A percentile compares a stretch with the other conserved stretches of the same genome.
These are phyloP conservation scores for Erpobdella octoculata DNA, from an alignment of 2,888 invertebrate genomes.

Conservation along the genomic window DNA sequence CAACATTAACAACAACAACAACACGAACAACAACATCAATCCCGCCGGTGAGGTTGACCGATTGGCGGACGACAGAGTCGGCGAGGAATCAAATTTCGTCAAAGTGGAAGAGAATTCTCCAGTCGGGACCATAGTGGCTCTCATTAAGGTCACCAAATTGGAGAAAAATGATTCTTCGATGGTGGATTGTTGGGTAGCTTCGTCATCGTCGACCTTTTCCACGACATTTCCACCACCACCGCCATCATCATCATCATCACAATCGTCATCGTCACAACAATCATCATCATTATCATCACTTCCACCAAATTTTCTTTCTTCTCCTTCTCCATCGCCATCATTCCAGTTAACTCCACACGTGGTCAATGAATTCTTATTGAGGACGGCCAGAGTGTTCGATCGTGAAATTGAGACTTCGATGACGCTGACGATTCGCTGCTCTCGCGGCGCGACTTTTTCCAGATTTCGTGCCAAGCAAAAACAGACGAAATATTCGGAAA, in stretches of 20 bases:
- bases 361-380: constrained; percentile 21
- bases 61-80: neutral
- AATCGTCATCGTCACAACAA: constrained; percentile 10
- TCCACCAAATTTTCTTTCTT: constrained; percentile 1
- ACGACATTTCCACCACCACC: neutral
- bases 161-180: neutral
- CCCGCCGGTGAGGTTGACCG: neutral
- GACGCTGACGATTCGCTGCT: neutral
- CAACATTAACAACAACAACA: too few relatives aligned
- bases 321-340: neutral
- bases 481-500: neutral
- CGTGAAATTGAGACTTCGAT: constrained; percentile 2
- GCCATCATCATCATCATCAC: constrained; percentile 11
- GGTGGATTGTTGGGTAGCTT: neutral
- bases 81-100: neutral
- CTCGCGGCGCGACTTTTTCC: neutral
- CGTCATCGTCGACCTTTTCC: neutral
- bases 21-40: neutral
- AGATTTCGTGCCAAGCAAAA: neutral
- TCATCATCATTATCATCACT: constrained; percentile 20
- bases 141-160: neutral
- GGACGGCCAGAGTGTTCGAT: constrained; percentile 8
- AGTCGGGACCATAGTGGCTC: constrained; percentile 10
- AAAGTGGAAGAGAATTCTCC: constrained; percentile 19
- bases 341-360: constrained; percentile 19